Percentiles rank a stretch among this genome's conserved stretches.
Conservation (phyloP, 64 coral and sea anemone species). For the Porites australiensis region DNA sequence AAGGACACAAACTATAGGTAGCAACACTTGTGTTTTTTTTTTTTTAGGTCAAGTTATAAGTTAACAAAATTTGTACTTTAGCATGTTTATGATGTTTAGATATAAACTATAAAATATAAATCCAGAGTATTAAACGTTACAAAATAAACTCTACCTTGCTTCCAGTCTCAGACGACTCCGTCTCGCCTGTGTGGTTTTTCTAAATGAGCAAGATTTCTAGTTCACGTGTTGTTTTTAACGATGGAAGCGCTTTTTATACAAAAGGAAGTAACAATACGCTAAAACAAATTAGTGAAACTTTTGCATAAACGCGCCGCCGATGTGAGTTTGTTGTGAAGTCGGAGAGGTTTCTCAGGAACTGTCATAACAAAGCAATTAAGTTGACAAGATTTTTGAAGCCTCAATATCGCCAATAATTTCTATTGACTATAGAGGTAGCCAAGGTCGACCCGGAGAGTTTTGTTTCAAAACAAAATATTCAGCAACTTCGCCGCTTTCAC, state of each 20-base stretch:
- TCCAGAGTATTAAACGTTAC: not conserved
- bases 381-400: not conserved
- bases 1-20: too few relatives aligned
- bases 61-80: too few relatives aligned
- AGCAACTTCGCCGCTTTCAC: not conserved
- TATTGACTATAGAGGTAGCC: not conserved
- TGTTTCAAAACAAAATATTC: not conserved
- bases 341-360: not conserved
- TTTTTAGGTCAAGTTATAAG: too few relatives aligned
- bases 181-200: not conserved
- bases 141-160: not conserved
- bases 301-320: conserved; percentile 18
- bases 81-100: too few relatives aligned
- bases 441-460: not conserved
- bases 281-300: conserved; percentile 47
- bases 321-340: not conserved
- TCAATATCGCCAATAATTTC: not conserved
- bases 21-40: too few relatives aligned
- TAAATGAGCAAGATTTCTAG: conserved; percentile 48
- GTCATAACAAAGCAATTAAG: conserved; percentile 19
- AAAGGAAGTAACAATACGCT: not conserved
- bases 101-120: not conserved
- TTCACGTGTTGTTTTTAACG: conserved; percentile 33
- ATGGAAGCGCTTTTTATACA: not conserved
- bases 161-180: not conserved